Evolutionary conservation across 2,113 vertebrate species (phyloP), one percentile per base, ranked within the genome.

Genomic region (Corythornis madagascariensis): DNA sequence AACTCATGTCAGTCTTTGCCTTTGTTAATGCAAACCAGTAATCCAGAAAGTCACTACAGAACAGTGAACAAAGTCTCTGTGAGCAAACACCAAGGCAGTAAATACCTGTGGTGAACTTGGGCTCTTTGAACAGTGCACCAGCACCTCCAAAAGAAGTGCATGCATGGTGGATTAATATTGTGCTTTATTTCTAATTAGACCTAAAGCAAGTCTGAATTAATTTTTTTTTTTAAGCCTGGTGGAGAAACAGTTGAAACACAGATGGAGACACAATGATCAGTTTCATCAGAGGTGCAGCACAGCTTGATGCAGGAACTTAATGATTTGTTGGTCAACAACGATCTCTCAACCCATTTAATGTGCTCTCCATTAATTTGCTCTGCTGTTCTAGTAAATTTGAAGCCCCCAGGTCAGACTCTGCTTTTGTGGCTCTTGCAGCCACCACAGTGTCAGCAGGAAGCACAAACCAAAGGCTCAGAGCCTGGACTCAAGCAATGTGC

Each of bases 301-400:
- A 91, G 82, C 85, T 92, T 94, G 84, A 13, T 93, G 85, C 1
- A 1, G 72, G 40, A 80, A 38, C 40, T 91, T 92, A 92, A 91
- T 91, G 89, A 94, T 92, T 86, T 90, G 72, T 95, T 88, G 83
- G 85, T 91, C 91, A 95, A 92, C 89, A 91, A 16, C 57, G 31
- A 48, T 88, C 75, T 93, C 61, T 75, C 83, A 85, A 80, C 15
- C 59, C 21, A 1, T 53, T 78, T 81, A 81, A 91, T 18, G 7
- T 50, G 52, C 65, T 92, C 79, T 88, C 79, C 59, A 24, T 74
- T 91, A 65, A 92, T 88, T 93, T 91, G 40, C 53, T 88, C 69
- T 71, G 57, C 57, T 89, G 3, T 81, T 80, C 72, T 64, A 90
- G 83, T n/a, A 80, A 91, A 86, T 78, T 61, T 56, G 72, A 77